A percentile compares a stretch with the other conserved stretches of the same genome.
Evolutionary conservation across 2,888 invertebrate species (phyloP).

Genomic region (Cistogaster globosa): DNA sequence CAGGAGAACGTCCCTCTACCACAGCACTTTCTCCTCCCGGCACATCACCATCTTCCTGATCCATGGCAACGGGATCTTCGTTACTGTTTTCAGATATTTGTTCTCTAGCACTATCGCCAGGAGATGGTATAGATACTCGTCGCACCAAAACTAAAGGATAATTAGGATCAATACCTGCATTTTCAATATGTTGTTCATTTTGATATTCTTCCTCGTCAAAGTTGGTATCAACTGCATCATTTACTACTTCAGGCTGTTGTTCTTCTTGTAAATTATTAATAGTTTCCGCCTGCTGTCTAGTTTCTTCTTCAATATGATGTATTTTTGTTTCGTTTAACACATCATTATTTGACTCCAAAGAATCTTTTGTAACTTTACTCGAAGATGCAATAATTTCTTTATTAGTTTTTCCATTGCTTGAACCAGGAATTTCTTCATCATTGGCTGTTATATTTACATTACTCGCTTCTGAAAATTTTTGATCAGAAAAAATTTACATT

Average conservation of each 20-base stretch:
- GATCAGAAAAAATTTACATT: neutral
- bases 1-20: neutral
- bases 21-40: constrained; percentile 9
- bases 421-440: constrained; percentile 54
- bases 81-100: constrained; percentile 3
- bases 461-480: constrained; percentile 1
- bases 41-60: constrained; percentile 34
- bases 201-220: constrained; percentile 49
- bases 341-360: neutral
- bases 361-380: neutral
- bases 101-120: constrained; percentile 22
- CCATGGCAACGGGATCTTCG: constrained; percentile 40
- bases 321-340: neutral
- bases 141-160: constrained; percentile 61
- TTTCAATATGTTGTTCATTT: constrained; percentile 68
- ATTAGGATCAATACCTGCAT: constrained; percentile 66
- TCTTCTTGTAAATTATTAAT: neutral
- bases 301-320: constrained; percentile 1
- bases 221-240: neutral
- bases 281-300: neutral
- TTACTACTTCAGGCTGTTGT: neutral
- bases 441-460: neutral
- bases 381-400: constrained; percentile 1
- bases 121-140: constrained; percentile 52
- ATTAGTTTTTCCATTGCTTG: constrained; percentile 12